Evolutionary conservation across 2,888 invertebrate species (phyloP), one percentile per base, ranked within the genome.

Genomic region (Synanthedon andrenaeformis): DNA sequence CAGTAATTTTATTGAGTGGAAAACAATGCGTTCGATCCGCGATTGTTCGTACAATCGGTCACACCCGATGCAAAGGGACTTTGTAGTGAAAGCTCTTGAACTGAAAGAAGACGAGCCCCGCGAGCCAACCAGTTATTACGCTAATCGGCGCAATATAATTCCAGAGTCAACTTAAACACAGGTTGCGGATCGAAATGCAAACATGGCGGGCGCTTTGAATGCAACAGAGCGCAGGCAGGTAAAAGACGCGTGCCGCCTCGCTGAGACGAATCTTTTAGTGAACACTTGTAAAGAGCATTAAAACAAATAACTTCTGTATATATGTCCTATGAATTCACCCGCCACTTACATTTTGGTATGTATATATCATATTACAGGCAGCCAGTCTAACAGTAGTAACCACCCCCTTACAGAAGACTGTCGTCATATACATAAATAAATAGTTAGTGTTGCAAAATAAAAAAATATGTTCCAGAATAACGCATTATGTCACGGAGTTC

Each of bases 141-240:
- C 87, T 88, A 88, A 88, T 88, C 86, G 86, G 78, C 74, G 76
- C 81, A 83, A 87, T 87, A 88, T 88, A 86, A 88, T 88, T 87
- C 85, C 82, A 76, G 74, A 85, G 84, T 86, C 82, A 85, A 85
- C 83, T 83, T 88, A 87, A 88, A 87, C 87, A 88, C 88, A 85
- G 87, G 87, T 86, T 79, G 83, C 80, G 75, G 80, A 82, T 82
- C 83, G 87, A 83, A 88, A 88, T 80, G 85, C 87, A 88, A 88
- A 88, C 88, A 88, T 86, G 86, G 83, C 86, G 84, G 82, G 72
- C 74, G 79, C 85, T 88, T 88, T 87, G 85, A 79, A 72, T 59
- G 61, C 66, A 67, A 74, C 70, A 35, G 35, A 35, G 35, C 35
- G 35, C 35, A 72, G 78, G 79, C 23, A 77, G 77, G 81, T 76